Evolutionary conservation across 2,888 invertebrate genomes (phyloP), one percentile per base, ranked within the genome.

Genomic region (Lasioglossum malachurum): DNA sequence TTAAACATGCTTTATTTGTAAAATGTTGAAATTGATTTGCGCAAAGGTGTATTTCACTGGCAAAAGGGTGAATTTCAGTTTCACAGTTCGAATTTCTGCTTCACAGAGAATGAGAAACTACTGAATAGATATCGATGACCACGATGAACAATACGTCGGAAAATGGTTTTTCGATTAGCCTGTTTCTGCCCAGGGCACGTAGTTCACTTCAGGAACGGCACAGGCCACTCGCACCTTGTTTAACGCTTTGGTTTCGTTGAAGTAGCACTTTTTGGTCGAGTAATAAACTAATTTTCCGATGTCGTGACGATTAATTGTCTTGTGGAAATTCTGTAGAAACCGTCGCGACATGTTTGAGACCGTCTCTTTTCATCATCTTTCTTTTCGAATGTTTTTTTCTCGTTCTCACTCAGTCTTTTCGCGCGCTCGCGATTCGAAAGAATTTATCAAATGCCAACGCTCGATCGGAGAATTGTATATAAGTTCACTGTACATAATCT

Each of bases 161-260:
- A 2, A 12, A n/a, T 10, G 4, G 4, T 57, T 57, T 57, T 53
- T n/a, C 4, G 10, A 38, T 23, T 23, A 16, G 0, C 8, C 35
- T 16, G 8, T 14, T 35, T 67, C 14, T 35, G 2, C 0, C 4
- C 35, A 38, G n/a, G 53, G 4, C 4, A 12, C 4, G 35, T 35
- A 19, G 3, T 75, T 82, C 75, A 71, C 82, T 41, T 14, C 69
- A 46, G 57, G 44, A 78, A 80, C 84, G 84, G 69, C 87, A 74
- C 82, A 78, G 76, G 41, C 4, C 71, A 84, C 74, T 86, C 75
- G 83, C 84, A 72, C 88, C 75, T 86, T 31, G 49, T 87, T 85
- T 90, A 92, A 92, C 86, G 92, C 90, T 92, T 91, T 75, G 80
- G 77, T 85, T 88, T 64, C 75, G 75, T 87, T 75, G 49, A 84